phyloP scores from a whole-genome alignment of 2,888 invertebrate genomes.

The Diarsia mendica region DNA sequence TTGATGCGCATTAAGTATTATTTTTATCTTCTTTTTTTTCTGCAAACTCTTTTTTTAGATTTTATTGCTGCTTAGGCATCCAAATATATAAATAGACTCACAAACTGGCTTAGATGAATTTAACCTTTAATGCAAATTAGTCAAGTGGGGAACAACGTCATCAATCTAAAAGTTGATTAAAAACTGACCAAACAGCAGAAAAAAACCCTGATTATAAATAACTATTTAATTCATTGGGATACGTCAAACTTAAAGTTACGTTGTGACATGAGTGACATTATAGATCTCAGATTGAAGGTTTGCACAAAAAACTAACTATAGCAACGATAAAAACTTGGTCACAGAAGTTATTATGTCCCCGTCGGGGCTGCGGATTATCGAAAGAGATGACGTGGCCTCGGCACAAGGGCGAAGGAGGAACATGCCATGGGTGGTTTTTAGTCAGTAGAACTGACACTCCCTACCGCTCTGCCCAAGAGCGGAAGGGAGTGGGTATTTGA shows the following conservation, averaged over 20 bases:
- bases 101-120: background rate
- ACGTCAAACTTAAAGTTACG: background rate
- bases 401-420: too few species aligned
- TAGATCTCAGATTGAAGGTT: background rate
- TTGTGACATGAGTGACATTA: slow-evolving; percentile 2
- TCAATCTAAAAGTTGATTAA: background rate
- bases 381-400: too few species aligned
- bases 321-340: slow-evolving; percentile 15
- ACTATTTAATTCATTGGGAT: background rate
- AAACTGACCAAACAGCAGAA: slow-evolving; percentile 3
- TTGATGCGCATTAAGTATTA: background rate
- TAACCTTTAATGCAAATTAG: background rate
- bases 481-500: too few species aligned
- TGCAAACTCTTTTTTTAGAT: too few species aligned
- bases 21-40: background rate
- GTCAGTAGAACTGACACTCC: too few species aligned
- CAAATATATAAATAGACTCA: background rate
- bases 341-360: background rate
- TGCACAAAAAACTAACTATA: slow-evolving; percentile 24
- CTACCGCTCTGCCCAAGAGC: too few species aligned
- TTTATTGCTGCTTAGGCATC: background rate
- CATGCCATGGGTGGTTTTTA: too few species aligned
- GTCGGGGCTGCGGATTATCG: too few species aligned
- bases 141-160: background rate
- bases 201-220: background rate